Evolutionary conservation across 2,113 vertebrate genomes (phyloP).

Genomic region (Rhagologus leucostigma): DNA sequence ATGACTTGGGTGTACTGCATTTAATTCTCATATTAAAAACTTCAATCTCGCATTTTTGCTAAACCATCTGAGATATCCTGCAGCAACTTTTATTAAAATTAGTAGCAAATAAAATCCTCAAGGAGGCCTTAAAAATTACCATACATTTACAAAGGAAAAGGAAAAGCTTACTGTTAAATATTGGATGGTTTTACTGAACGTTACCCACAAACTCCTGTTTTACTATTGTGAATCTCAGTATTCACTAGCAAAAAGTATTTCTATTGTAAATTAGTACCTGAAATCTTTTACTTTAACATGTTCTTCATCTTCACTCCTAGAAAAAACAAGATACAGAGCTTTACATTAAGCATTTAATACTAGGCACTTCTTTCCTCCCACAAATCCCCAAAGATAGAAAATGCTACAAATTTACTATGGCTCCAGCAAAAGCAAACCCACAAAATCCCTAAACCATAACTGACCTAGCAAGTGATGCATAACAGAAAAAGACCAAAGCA

Average conservation of each 20-base stretch:
- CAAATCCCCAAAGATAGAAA: neutral
- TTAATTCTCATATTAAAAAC: neutral
- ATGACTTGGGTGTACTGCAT: neutral
- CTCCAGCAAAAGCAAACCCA: neutral
- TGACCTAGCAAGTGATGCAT: neutral
- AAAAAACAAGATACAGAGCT: neutral
- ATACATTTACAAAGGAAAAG: neutral
- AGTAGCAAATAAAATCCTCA: neutral
- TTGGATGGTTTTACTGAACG: neutral
- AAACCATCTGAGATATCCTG: neutral
- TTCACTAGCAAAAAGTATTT: neutral
- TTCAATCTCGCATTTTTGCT: neutral
- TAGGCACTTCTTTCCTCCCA: neutral
- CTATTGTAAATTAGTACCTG: slow-evolving; percentile 71
- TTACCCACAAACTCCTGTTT: neutral
- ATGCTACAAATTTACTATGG: neutral
- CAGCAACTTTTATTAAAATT: neutral
- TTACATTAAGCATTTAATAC: neutral
- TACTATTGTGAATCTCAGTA: neutral
- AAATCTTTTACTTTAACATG: slow-evolving; percentile 86
- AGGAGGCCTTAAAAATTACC: neutral
- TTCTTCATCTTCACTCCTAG: slow-evolving; percentile 85
- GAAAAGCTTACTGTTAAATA: neutral
- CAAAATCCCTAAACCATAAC: neutral
- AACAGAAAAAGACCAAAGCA: neutral